These are phyloP conservation scores for Sciurus carolinensis DNA, from an alignment of 2,797 vertebrate species.

Conservation along the genomic window DNA sequence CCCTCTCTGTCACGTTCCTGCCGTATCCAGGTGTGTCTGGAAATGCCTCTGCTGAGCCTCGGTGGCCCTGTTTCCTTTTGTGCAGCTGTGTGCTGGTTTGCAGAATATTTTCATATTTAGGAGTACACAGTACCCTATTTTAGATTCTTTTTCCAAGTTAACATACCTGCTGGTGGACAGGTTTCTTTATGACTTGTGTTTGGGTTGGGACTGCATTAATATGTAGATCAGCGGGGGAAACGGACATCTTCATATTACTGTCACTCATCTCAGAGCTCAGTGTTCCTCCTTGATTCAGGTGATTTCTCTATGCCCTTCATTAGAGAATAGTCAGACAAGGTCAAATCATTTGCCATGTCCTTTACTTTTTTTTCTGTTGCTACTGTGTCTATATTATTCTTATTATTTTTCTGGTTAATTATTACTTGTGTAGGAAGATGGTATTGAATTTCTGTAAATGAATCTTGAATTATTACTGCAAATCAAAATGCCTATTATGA, in stretches of 20 bases:
- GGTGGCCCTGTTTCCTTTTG: neutral
- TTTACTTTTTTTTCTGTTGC: neutral
- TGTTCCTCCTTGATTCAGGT: neutral
- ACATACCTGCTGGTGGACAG: neutral
- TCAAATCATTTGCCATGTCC: neutral
- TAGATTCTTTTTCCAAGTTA: neutral
- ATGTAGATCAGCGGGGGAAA: neutral
- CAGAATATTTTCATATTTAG: neutral
- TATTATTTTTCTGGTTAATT: neutral
- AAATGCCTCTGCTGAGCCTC: neutral
- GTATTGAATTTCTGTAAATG: neutral
- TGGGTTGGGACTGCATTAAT: neutral
- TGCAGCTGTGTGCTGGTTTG: neutral
- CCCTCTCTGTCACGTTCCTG: neutral
- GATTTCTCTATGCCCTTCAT: neutral
- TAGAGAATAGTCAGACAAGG: neutral
- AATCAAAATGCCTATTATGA: neutral
- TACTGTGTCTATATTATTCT: neutral
- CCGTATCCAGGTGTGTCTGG: neutral
- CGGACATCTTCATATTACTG: neutral
- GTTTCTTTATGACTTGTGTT: neutral
- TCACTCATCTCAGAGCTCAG: neutral
- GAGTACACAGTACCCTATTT: neutral
- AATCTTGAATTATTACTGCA: neutral
- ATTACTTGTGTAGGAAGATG: neutral